Evolutionary conservation across 2,888 invertebrate species (phyloP).

Genomic region (Strigamia maritima): DNA sequence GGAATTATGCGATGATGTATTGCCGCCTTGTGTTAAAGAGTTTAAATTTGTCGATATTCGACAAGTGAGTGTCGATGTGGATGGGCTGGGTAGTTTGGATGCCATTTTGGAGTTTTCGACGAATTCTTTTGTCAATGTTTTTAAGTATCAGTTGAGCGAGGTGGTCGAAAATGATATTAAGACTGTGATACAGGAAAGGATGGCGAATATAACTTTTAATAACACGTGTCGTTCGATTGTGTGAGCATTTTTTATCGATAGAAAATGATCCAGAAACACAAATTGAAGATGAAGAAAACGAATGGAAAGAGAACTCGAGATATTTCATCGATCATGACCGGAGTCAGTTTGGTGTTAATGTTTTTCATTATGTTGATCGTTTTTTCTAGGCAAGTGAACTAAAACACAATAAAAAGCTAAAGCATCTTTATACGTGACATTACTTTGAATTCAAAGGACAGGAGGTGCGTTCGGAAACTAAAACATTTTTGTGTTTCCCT

Average conservation of each 20-base stretch:
- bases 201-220: background rate
- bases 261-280: background rate
- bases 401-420: background rate
- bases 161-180: conserved; percentile 36
- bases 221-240: background rate
- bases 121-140: conserved; percentile 77
- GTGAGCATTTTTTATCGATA: background rate
- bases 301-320: background rate
- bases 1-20: conserved; percentile 34
- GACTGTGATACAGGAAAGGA: conserved; percentile 38
- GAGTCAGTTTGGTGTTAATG: background rate
- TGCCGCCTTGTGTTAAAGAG: conserved; percentile 31
- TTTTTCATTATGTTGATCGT: background rate
- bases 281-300: background rate
- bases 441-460: too few relatives aligned
- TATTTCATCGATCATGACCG: background rate
- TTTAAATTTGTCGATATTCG: conserved; percentile 37
- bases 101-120: conserved; percentile 75
- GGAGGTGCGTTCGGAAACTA: too few relatives aligned
- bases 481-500: too few relatives aligned
- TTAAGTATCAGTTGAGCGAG: conserved; percentile 65
- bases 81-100: conserved; percentile 83
- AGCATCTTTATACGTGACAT: too few relatives aligned
- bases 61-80: conserved; percentile 46
- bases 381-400: background rate